phyloP scores from a whole-genome alignment of 2,113 vertebrate genomes.

The Hyla sarda region DNA sequence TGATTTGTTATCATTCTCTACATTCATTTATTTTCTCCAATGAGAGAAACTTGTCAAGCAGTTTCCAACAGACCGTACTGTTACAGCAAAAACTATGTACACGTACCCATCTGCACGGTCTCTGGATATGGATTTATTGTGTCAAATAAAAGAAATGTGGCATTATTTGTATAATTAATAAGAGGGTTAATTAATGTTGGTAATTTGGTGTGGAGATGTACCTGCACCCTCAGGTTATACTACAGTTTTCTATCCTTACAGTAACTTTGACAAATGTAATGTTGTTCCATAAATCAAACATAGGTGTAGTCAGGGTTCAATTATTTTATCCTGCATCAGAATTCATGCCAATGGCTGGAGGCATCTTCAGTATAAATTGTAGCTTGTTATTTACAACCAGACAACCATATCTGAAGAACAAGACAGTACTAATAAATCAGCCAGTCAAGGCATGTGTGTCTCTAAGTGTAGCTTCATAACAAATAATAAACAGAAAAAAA shows the following conservation, averaged over 20 bases:
- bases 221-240: neutral
- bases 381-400: neutral
- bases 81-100: neutral
- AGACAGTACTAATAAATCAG: neutral
- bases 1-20: neutral
- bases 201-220: neutral
- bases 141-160: neutral
- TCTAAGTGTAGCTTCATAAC: neutral
- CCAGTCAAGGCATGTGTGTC: neutral
- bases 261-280: conserved; percentile 1
- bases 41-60: neutral
- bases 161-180: neutral
- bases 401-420: conserved; percentile 13
- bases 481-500: neutral
- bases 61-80: neutral
- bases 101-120: neutral
- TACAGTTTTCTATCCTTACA: neutral
- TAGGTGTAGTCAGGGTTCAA: conserved; percentile 1
- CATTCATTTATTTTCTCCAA: neutral
- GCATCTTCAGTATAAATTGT: conserved; percentile 3
- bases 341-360: conserved; percentile 13
- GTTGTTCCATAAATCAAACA: neutral
- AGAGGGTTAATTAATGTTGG: neutral
- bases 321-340: neutral
- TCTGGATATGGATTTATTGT: neutral